Evolutionary conservation across 2,113 vertebrate genomes (phyloP).

Genomic region (Oceanodroma tethys): DNA sequence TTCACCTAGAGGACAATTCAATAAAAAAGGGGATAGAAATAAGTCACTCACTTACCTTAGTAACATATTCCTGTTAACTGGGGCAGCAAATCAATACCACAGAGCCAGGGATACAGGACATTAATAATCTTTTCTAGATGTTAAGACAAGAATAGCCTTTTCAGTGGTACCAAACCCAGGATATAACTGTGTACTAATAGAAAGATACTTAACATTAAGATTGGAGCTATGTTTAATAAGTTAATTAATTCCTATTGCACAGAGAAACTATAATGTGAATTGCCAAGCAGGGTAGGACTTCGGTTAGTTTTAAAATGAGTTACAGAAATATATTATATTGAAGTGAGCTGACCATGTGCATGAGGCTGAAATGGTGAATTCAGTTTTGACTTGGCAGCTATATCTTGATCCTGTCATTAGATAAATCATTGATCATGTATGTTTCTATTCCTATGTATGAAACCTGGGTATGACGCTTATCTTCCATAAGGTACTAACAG

Average conservation of each 20-base stretch:
- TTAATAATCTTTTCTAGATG: conserved; percentile 21
- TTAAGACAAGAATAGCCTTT: neutral
- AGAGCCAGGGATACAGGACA: neutral
- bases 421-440: neutral
- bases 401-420: neutral
- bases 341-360: neutral
- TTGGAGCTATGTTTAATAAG: neutral
- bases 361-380: neutral
- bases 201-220: neutral
- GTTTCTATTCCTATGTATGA: neutral
- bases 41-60: conserved; percentile 19
- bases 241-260: neutral
- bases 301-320: neutral
- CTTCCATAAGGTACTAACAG: neutral
- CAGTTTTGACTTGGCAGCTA: neutral
- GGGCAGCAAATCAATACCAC: conserved; percentile 46
- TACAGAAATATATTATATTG: neutral
- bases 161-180: neutral
- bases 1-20: neutral
- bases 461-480: neutral
- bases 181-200: neutral
- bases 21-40: conserved; percentile 26
- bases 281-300: neutral
- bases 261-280: neutral
- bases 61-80: conserved; percentile 40